Evolutionary conservation across 2,888 invertebrate genomes (phyloP), one percentile per base, ranked within the genome.

Genomic region (Monochamus alternatus): DNA sequence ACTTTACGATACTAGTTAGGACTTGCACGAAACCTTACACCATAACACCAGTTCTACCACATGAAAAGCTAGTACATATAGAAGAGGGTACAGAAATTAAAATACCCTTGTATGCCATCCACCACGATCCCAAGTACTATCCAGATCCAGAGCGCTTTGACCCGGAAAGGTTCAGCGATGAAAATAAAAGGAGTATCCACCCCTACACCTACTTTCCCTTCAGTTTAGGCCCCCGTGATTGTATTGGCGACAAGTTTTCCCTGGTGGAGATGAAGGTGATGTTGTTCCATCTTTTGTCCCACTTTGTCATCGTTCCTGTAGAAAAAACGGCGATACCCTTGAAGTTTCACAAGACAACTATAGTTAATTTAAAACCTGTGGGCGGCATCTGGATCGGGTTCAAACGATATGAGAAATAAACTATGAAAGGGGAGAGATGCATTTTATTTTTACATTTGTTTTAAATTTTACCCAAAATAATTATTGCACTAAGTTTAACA

Each of bases 181-280:
- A 85, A 83, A 87, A 87, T 67, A 87, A 87, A 78, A 85, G 87
- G 0, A 89, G 89, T 0, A 89, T 91, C 58, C 83, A 88, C 71
- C 90, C 90, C 0, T 90, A 89, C 77, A 89, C 90, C 0, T 91
- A 88, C 78, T 82, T 90, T 83, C 91, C 91, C 0, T 92, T 91
- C 81, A 91, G 92, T 3, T 78, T 85, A 47, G 92, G 92, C 2
- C 91, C 91, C 85, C 85, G 55, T n/a, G 14, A 3, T 7, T 55
- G 55, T n/a, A 55, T 55, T 14, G 55, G 55, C 14, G 5, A 2
- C 5, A 80, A 87, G 75, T 87, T 87, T 75, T 87, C 87, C 9
- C 70, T 87, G 5, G 66, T 87, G 70, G 92, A 92, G 71, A 55
- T 75, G 1, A 84, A 84, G 75, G 68, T 75, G 1, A 32, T 80